phyloP scores from a whole-genome alignment of 2,113 vertebrate species.

The Butastur rufipennis region DNA sequence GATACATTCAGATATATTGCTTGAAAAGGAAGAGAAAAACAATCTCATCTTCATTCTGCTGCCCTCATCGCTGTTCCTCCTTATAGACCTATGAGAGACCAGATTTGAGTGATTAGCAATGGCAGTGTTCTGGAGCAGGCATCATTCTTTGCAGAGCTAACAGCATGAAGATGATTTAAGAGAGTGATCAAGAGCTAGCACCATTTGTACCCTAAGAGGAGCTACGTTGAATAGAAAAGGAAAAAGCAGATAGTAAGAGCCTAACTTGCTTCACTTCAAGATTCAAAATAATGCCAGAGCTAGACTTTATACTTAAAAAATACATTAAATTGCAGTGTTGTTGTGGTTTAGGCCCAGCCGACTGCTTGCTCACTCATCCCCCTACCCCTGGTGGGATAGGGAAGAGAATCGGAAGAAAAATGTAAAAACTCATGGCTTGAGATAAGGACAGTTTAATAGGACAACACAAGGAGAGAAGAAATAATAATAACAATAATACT shows the following conservation, averaged over 20 bases:
- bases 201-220: constrained; percentile 14
- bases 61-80: neutral
- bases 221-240: neutral
- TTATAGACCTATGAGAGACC: neutral
- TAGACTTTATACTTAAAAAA: neutral
- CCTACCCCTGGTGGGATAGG: too few relatives aligned
- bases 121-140: constrained; percentile 9
- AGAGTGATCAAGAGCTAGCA: neutral
- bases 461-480: too few relatives aligned
- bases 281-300: neutral
- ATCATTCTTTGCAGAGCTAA: constrained; percentile 20
- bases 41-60: constrained; percentile 15
- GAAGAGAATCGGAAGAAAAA: too few relatives aligned
- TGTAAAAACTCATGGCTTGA: too few relatives aligned
- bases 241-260: neutral
- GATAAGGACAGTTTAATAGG: too few relatives aligned
- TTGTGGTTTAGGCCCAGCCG: too few relatives aligned
- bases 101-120: constrained; percentile 24
- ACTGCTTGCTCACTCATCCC: too few relatives aligned
- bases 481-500: too few relatives aligned
- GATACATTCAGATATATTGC: neutral
- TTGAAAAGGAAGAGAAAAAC: neutral
- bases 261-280: neutral
- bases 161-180: neutral
- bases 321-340: neutral